These are phyloP conservation scores for Caenorhabditis auriculariae DNA, from an alignment of 2,888 invertebrate genomes.

Conservation along the genomic window DNA sequence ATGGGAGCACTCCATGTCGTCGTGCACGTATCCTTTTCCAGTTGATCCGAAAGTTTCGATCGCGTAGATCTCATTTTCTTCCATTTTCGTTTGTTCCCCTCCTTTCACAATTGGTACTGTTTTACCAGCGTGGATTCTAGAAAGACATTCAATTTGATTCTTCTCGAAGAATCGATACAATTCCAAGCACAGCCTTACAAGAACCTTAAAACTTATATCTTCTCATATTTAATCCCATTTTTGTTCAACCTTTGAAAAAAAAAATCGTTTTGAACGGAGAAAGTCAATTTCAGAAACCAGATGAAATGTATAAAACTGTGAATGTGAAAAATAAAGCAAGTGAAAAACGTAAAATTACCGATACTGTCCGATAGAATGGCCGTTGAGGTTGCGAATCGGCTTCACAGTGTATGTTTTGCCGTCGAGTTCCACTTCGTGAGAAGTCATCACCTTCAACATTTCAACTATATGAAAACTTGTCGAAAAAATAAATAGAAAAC, in stretches of 20 bases:
- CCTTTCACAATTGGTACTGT: slow-evolving; percentile 99
- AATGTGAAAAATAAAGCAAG: background rate
- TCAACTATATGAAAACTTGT: slow-evolving; percentile 1
- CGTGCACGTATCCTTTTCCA: slow-evolving; percentile 83
- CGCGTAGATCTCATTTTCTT: slow-evolving; percentile 80
- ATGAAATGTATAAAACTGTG: background rate
- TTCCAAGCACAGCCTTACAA: no score
- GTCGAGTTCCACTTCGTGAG: slow-evolving; percentile 94
- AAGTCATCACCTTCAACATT: slow-evolving; percentile 80
- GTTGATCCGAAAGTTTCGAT: slow-evolving; percentile 99
- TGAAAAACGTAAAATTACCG: slow-evolving; percentile 60
- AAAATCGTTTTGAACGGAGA: no score
- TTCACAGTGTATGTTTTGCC: slow-evolving; percentile 91
- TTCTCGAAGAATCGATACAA: no score
- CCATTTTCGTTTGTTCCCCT: slow-evolving; percentile 95
- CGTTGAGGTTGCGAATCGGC: slow-evolving; percentile 95
- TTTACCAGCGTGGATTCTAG: slow-evolving; percentile 80
- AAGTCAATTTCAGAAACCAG: no score
- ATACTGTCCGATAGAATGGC: slow-evolving; percentile 99
- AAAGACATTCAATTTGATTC: slow-evolving; percentile 37
- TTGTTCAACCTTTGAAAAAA: no score
- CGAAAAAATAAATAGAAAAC: no score
- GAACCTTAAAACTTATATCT: no score
- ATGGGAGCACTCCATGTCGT: slow-evolving; percentile 98
- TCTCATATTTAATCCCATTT: no score